Evolutionary conservation across 2,888 invertebrate species (phyloP).

Genomic region (Synanthedon vespiformis): DNA sequence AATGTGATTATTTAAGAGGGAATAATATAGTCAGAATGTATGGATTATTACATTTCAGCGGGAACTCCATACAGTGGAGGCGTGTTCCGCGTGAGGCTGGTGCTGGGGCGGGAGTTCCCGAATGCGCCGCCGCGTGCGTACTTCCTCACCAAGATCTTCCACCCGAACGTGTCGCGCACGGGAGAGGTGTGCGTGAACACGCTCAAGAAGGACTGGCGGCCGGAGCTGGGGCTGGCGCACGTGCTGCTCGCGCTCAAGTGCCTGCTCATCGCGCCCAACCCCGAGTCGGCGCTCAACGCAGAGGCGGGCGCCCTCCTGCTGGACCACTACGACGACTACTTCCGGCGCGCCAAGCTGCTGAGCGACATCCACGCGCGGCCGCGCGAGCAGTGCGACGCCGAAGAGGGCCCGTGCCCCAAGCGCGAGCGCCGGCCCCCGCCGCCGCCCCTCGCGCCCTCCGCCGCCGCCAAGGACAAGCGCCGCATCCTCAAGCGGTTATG

Average conservation of each 20-base stretch:
- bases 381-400: conserved; percentile 35
- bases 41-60: conserved; percentile 56
- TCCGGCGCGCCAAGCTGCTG: conserved; percentile 58
- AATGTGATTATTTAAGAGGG: background rate
- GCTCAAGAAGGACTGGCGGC: conserved; percentile 95
- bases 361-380: conserved; percentile 54
- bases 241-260: conserved; percentile 90
- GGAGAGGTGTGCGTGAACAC: conserved; percentile 98
- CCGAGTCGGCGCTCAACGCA: conserved; percentile 96
- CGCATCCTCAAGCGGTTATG: conserved; percentile 47
- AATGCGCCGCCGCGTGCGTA: conserved; percentile 91
- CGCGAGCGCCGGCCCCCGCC: conserved; percentile 74
- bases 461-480: conserved; percentile 71
- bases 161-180: conserved; percentile 93
- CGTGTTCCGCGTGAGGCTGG: conserved; percentile 88
- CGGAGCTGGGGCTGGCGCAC: conserved; percentile 94
- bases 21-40: no score
- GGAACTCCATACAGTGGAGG: conserved; percentile 94
- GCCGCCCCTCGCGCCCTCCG: conserved; percentile 59
- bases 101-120: conserved; percentile 93
- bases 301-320: conserved; percentile 94
- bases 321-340: conserved; percentile 94
- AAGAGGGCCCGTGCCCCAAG: conserved; percentile 82
- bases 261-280: conserved; percentile 95
- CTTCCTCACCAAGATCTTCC: conserved; percentile 96